phyloP scores from a whole-genome alignment of 2,888 invertebrate genomes.

The Neria commutata region DNA sequence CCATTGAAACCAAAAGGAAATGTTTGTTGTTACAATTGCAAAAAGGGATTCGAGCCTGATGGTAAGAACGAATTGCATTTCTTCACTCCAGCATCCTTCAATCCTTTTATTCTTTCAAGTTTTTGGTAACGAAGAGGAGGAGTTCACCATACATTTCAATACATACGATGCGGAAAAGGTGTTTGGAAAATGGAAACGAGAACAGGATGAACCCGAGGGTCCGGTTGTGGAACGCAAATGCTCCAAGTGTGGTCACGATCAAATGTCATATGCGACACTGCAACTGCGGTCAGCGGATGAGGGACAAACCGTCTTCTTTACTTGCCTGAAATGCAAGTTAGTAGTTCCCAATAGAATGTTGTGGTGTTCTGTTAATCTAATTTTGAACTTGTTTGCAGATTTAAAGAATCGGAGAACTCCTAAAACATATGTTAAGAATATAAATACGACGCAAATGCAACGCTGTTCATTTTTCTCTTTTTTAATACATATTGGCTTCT shows the following conservation, averaged over 20 bases:
- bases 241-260: conserved; percentile 85
- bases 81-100: too few species aligned
- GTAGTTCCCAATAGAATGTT: conserved; percentile 34
- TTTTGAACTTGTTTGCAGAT: conserved; percentile 40
- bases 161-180: conserved; percentile 61
- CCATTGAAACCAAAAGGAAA: conserved; percentile 69
- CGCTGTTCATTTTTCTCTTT: too few species aligned
- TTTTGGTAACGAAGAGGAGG: conserved; percentile 69
- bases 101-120: conserved; percentile 64
- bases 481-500: too few species aligned
- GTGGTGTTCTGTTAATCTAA: not conserved
- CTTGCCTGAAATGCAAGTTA: conserved; percentile 82
- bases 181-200: conserved; percentile 47
- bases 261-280: conserved; percentile 94
- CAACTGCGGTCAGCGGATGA: conserved; percentile 98
- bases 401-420: conserved; percentile 58
- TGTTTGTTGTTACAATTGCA: conserved; percentile 74
- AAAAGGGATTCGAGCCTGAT: conserved; percentile 67
- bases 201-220: conserved; percentile 69
- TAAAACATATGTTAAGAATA: conserved; percentile 32
- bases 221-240: conserved; percentile 83
- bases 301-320: conserved; percentile 98
- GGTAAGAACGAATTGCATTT: conserved; percentile 63
- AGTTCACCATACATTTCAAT: conserved; percentile 78
- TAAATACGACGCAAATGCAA: too few species aligned